Conservation (phyloP, 2,888 invertebrate genomes). For the Leptopterna dolabrata region DNA sequence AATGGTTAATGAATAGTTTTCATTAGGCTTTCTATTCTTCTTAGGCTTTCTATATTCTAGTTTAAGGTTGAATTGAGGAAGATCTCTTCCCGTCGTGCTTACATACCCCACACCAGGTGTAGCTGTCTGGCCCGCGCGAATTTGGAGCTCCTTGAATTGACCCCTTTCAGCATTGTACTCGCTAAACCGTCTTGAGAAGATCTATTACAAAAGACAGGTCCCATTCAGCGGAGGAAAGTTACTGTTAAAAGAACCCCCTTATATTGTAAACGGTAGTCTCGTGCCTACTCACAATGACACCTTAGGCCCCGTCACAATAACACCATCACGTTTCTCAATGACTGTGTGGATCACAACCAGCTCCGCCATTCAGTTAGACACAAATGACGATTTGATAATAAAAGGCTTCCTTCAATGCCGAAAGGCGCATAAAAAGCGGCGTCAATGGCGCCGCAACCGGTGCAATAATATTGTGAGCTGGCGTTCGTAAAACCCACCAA, state of each 20-base stretch:
- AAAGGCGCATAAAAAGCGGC: background rate
- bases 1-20: no score
- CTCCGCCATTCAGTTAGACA: background rate
- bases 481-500: background rate
- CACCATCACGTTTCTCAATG: constrained; percentile 3
- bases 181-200: background rate
- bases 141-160: no score
- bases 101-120: no score
- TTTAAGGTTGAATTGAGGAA: no score
- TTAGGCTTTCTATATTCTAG: no score
- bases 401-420: background rate
- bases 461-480: background rate
- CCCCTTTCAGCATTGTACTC: background rate
- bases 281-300: constrained; percentile 11
- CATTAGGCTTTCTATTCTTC: no score
- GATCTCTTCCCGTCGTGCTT: no score
- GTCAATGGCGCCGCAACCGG: background rate
- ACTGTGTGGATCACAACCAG: background rate
- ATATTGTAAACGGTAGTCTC: constrained; percentile 7
- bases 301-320: background rate
- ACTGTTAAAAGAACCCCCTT: background rate
- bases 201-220: background rate
- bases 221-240: background rate
- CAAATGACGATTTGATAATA: constrained; percentile 7
- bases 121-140: no score